These are phyloP conservation scores for Chanos chanos DNA, from an alignment of 2,797 vertebrate genomes.

Conservation along the genomic window DNA sequence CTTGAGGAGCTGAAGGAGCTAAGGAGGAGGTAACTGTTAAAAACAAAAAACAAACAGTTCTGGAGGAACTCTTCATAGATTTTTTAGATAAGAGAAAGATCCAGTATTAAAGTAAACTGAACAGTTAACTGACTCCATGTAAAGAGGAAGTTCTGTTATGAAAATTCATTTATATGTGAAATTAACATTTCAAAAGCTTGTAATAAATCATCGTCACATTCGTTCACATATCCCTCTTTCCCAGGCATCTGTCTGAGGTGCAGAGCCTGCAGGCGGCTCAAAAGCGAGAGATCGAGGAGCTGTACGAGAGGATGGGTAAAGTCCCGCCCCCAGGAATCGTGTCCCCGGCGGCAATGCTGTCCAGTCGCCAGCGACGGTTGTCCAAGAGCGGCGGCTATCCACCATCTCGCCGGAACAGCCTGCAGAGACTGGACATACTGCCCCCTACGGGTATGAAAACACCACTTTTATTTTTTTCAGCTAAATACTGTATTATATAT, in stretches of 20 bases:
- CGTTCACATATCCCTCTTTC: background rate
- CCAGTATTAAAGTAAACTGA: no score
- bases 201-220: no score
- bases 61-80: no score
- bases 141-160: no score
- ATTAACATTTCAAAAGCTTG: no score
- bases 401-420: slow-evolving; percentile 76
- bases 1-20: slow-evolving; percentile 86
- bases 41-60: background rate
- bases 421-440: slow-evolving; percentile 76
- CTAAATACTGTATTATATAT: no score
- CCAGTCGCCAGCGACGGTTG: slow-evolving; percentile 82
- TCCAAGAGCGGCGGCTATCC: slow-evolving; percentile 79
- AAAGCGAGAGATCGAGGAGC: slow-evolving; percentile 87
- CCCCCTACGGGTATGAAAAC: slow-evolving; percentile 65
- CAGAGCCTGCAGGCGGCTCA: slow-evolving; percentile 83
- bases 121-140: no score
- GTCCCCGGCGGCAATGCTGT: slow-evolving; percentile 84
- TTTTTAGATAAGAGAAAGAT: no score
- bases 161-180: no score
- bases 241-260: slow-evolving; percentile 85
- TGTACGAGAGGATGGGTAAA: slow-evolving; percentile 84
- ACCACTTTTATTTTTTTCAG: background rate
- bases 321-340: slow-evolving; percentile 83
- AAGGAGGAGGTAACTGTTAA: slow-evolving; percentile 78